A percentile compares a stretch with the other conserved stretches of the same genome.
These are phyloP conservation scores for Clamator glandarius DNA, from an alignment of 2,797 vertebrate genomes.

Conservation along the genomic window DNA sequence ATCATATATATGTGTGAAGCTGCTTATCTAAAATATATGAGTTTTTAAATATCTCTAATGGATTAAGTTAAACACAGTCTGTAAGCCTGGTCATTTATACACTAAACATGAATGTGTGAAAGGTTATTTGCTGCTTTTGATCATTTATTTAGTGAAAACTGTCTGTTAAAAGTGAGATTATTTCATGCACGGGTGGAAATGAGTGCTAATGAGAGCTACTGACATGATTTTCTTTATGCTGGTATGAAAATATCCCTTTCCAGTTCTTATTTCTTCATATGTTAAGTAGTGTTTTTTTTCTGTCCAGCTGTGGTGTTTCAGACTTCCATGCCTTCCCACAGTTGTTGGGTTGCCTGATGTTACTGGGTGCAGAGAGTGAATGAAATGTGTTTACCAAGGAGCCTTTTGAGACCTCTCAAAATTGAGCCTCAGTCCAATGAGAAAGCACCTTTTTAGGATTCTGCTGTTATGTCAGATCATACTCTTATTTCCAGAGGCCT, in stretches of 20 bases:
- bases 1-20: slow-evolving; percentile 47
- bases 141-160: background rate
- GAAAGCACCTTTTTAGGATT: background rate
- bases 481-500: background rate
- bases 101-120: background rate
- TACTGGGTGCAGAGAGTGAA: background rate
- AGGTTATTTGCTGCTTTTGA: background rate
- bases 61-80: background rate
- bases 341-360: background rate
- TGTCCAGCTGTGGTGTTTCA: background rate
- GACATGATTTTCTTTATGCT: background rate
- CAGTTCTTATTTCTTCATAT: background rate
- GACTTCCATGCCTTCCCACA: background rate
- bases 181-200: background rate
- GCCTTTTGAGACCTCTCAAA: background rate
- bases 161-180: background rate
- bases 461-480: background rate
- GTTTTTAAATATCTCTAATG: slow-evolving; percentile 26
- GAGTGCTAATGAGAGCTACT: background rate
- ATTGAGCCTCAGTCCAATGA: background rate
- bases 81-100: background rate
- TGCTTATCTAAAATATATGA: slow-evolving; percentile 51
- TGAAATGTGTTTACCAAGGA: background rate
- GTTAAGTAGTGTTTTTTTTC: background rate
- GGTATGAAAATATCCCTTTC: background rate